Conservation (phyloP, 2,113 vertebrate genomes). For the Melanotaenia duboulayi region DNA sequence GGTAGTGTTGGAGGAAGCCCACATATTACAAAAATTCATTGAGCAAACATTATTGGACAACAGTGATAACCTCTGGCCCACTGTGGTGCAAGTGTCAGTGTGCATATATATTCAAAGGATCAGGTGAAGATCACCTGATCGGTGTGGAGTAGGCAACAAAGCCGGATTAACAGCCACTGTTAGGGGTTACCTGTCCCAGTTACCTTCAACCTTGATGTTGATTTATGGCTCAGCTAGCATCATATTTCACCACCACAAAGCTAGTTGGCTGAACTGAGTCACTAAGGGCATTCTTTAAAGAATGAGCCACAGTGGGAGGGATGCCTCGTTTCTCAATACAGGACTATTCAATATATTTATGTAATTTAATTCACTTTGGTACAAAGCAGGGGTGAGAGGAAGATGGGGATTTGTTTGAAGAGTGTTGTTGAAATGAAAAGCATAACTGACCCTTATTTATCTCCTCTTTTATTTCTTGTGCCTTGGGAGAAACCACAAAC, state of each 20-base stretch:
- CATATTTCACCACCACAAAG: conserved; percentile 7
- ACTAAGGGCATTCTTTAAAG: neutral
- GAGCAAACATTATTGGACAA: neutral
- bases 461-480: neutral
- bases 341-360: rapidly evolving
- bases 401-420: neutral
- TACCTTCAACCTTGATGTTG: neutral
- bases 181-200: conserved; percentile 1
- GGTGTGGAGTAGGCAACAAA: neutral
- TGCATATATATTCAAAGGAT: neutral
- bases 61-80: neutral
- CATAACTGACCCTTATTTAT: neutral
- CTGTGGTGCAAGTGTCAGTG: neutral
- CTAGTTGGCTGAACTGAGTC: neutral
- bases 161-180: neutral
- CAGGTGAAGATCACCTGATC: neutral
- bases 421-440: neutral
- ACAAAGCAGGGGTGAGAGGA: neutral
- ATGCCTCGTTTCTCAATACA: neutral
- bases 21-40: neutral
- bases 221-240: neutral
- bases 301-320: neutral
- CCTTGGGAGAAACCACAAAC: too few species aligned
- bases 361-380: neutral
- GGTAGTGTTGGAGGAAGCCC: neutral